Base-by-base conservation (phyloP, 2,797 vertebrate genomes). In the Okamejei kenojei region DNA sequence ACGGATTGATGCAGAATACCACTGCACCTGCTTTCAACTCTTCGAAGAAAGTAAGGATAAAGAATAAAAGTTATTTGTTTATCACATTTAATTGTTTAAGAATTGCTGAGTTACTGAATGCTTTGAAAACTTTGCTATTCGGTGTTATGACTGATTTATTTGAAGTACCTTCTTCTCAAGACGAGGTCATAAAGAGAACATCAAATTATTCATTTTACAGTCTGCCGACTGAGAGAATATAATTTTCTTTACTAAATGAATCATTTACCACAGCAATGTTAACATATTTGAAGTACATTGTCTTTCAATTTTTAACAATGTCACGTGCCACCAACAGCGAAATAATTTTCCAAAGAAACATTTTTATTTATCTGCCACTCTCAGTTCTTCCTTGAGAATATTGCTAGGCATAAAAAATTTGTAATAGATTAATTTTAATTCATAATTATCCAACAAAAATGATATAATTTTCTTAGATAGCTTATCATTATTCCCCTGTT, bases 241-340 rank as follows among this genome's bases (percentile, higher is more conserved):
- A 92, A 92, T 76, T 74, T 76, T 71, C 71, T 38, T 91, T 74
- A 76, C 11, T 45, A 58, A 92, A 92, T 92, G 90, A 92, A 92
- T 92, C 71, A 92, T 76, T 76, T 76, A 76, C 71, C 38, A 76
- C 32, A 76, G 35, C 38, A 92, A 38, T 92, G 90, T 76, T 74
- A 92, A 76, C 71, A 29, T 19, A 74, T 23, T 92, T 74, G 90
- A 92, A 92, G 71, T 76, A 13, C 90, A n/a, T 92, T 74, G 90
- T 68, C 90, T 92, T 92, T 92, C 71, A 92, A 54, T 73, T 21
- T 58, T 76, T 54, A 92, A 92, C 71, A 76, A 74, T 92, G 90
- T 92, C 90, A 76, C 38, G 71, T 92, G 71, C 76, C 90, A 92
- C 76, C 23, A 45, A 17, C 90, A 92, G 71, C 65, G 73, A 58